phyloP scores from a whole-genome alignment of 2,797 vertebrate genomes.

The Amphiprion clarkii region DNA sequence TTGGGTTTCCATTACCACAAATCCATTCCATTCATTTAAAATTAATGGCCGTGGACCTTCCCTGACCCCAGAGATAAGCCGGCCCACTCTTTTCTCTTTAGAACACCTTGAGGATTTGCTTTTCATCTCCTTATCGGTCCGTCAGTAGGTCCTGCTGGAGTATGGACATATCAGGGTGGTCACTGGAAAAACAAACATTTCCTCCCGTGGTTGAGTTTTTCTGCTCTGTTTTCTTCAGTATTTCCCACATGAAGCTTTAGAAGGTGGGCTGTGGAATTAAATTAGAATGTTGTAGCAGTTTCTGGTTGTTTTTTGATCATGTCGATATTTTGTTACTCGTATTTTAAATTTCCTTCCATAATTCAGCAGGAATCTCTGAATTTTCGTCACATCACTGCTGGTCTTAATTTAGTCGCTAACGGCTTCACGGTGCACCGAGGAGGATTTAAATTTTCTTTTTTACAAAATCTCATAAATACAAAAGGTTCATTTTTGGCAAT shows the following conservation, averaged over 20 bases:
- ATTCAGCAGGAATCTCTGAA: too few relatives aligned
- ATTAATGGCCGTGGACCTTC: constrained; percentile 81
- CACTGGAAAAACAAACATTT: background rate
- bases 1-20: constrained; percentile 83
- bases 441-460: too few relatives aligned
- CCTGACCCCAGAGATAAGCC: constrained; percentile 65
- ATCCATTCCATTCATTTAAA: constrained; percentile 85
- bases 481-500: too few relatives aligned
- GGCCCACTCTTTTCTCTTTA: constrained; percentile 46
- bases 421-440: too few relatives aligned
- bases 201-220: background rate
- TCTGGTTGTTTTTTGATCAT: too few relatives aligned
- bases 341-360: too few relatives aligned
- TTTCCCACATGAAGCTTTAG: background rate
- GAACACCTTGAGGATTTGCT: constrained; percentile 57
- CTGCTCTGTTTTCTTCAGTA: background rate
- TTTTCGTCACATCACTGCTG: too few relatives aligned
- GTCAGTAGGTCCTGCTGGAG: constrained; percentile 14
- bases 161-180: constrained; percentile 24
- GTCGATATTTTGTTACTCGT: too few relatives aligned
- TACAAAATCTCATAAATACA: too few relatives aligned
- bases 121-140: constrained; percentile 43
- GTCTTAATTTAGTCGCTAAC: too few relatives aligned
- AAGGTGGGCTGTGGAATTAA: background rate
- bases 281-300: background rate